Percentiles rank a stretch among this genome's conserved stretches.
phyloP scores from a whole-genome alignment of 1,140 invertebrate genomes.

The Drosophila truncata region DNA sequence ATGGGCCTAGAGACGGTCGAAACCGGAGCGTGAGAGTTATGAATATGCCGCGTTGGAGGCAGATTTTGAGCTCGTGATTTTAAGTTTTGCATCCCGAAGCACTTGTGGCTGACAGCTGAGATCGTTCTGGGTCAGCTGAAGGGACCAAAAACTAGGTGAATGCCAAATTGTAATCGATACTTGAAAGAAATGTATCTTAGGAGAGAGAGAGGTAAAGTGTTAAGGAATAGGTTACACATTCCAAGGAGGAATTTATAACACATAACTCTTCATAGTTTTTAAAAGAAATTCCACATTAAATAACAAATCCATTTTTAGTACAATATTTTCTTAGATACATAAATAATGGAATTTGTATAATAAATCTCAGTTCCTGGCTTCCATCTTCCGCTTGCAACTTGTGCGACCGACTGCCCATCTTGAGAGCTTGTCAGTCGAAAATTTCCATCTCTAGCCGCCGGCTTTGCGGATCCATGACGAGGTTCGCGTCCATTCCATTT shows the following conservation, averaged over 20 bases:
- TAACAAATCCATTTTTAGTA: background rate
- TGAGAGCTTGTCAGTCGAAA: constrained; percentile 32
- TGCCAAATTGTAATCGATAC: constrained; percentile 30
- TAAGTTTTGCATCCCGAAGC: constrained; percentile 1
- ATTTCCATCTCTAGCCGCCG: constrained; percentile 57
- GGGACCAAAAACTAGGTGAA: constrained; percentile 32
- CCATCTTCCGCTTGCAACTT: constrained; percentile 17
- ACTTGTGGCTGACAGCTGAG: constrained; percentile 30
- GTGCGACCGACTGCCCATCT: constrained; percentile 19
- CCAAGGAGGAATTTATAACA: background rate
- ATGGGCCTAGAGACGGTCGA: constrained; percentile 65
- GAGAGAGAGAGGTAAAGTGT: background rate
- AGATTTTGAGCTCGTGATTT: constrained; percentile 39
- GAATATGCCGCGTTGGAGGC: constrained; percentile 4
- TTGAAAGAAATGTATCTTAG: constrained; percentile 2
- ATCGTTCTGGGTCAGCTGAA: constrained; percentile 37
- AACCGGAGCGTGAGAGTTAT: constrained; percentile 62
- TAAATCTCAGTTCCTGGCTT: background rate
- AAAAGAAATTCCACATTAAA: background rate
- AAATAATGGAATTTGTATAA: background rate
- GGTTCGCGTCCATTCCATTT: constrained; percentile 42
- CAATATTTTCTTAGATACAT: background rate
- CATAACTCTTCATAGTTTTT: no score
- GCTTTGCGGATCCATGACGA: constrained; percentile 38
- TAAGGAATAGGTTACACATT: background rate